Conservation (phyloP, 2,888 invertebrate genomes). For the Drosophila crucigera region DNA sequence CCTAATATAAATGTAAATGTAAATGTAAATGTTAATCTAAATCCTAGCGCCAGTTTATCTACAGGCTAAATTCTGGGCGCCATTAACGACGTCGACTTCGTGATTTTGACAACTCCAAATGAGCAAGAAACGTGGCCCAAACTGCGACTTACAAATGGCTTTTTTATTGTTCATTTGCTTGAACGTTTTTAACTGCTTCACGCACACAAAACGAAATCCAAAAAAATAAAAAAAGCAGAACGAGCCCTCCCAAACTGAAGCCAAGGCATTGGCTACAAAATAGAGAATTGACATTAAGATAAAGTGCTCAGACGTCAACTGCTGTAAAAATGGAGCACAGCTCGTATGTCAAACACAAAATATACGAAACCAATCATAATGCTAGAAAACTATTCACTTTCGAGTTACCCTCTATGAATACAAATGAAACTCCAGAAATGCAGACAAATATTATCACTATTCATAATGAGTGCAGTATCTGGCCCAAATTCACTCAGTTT, state of each 20-base stretch:
- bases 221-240: conserved; percentile 20
- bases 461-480: neutral
- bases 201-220: conserved; percentile 51
- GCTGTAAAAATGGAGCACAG: conserved; percentile 48
- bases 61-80: conserved; percentile 42
- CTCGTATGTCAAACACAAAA: conserved; percentile 47
- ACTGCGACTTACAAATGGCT: conserved; percentile 65
- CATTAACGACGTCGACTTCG: conserved; percentile 63
- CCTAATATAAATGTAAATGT: conserved; percentile 72
- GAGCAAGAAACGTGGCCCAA: conserved; percentile 45
- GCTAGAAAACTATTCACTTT: conserved; percentile 24
- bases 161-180: conserved; percentile 76
- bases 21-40: conserved; percentile 8
- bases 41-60: conserved; percentile 63
- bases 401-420: conserved; percentile 22
- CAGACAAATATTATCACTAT: neutral
- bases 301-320: conserved; percentile 66
- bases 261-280: conserved; percentile 16
- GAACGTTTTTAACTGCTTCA: conserved; percentile 77
- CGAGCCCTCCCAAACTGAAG: conserved; percentile 29
- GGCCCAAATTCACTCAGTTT: neutral
- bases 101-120: conserved; percentile 69
- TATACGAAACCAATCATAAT: conserved; percentile 26
- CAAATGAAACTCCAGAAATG: neutral
- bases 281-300: conserved; percentile 70